A percentile compares a stretch with the other conserved stretches of the same genome.
phyloP scores from a whole-genome alignment of 2,888 invertebrate genomes.

The Ennomos quercinarius region DNA sequence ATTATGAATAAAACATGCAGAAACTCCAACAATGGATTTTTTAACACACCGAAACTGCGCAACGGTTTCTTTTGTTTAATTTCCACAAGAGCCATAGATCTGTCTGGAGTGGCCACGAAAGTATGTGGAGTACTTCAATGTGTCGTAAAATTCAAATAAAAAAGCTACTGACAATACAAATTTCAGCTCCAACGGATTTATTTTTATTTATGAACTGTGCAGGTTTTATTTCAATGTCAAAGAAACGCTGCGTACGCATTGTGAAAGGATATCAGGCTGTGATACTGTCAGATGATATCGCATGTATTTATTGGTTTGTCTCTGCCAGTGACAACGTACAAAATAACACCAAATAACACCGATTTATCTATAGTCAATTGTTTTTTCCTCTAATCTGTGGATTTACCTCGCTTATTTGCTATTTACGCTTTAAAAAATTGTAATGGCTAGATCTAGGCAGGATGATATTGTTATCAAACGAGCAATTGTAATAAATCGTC shows the following conservation, averaged over 20 bases:
- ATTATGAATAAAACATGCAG: constrained; percentile 21
- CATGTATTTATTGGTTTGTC: constrained; percentile 24
- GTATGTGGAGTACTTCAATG: constrained; percentile 15
- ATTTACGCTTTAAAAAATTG: not conserved
- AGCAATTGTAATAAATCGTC: too few relatives aligned
- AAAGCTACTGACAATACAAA: constrained; percentile 6
- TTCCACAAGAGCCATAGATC: constrained; percentile 16
- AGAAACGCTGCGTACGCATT: constrained; percentile 12
- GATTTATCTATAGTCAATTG: not conserved
- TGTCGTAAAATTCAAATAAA: constrained; percentile 11
- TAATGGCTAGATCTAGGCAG: not conserved
- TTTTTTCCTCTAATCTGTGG: too few relatives aligned
- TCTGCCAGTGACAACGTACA: constrained; percentile 3
- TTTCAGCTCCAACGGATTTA: constrained; percentile 5
- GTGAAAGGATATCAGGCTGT: constrained; percentile 17
- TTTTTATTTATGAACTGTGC: constrained; percentile 8
- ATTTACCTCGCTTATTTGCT: too few relatives aligned
- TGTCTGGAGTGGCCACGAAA: constrained; percentile 14
- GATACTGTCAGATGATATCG: constrained; percentile 25
- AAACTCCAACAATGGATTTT: constrained; percentile 18
- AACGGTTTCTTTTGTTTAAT: constrained; percentile 19
- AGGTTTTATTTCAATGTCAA: constrained; percentile 15
- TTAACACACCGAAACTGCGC: constrained; percentile 13
- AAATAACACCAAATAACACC: constrained; percentile 3
- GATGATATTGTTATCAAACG: too few relatives aligned